Conservation (phyloP, 2,888 invertebrate genomes). For the Schizaphis graminum region DNA sequence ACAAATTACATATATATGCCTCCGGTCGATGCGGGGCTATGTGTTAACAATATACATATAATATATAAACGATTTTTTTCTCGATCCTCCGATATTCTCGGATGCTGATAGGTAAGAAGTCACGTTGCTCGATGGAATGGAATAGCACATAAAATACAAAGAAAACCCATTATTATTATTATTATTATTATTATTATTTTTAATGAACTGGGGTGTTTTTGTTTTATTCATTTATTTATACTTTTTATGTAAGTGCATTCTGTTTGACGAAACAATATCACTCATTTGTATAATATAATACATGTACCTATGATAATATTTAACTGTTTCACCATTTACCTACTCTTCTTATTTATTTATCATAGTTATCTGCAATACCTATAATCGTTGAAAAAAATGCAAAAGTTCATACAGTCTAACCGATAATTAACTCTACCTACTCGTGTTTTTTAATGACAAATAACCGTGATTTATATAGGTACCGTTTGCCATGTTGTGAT, state of each 20-base stretch:
- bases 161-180: conserved; percentile 40
- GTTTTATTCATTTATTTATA: background rate
- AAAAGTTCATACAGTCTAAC: background rate
- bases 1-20: background rate
- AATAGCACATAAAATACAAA: conserved; percentile 29
- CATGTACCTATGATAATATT: background rate
- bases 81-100: background rate
- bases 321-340: background rate
- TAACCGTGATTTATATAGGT: conserved; percentile 2
- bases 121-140: background rate
- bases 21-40: background rate
- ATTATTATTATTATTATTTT: conserved; percentile 41
- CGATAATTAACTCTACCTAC: background rate
- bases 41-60: conserved; percentile 14
- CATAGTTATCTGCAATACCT: background rate
- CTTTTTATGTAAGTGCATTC: background rate
- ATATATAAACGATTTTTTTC: conserved; percentile 39
- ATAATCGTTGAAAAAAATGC: background rate
- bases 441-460: conserved; percentile 4
- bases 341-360: background rate
- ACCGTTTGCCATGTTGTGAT: background rate
- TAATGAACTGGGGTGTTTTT: background rate
- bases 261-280: background rate
- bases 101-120: background rate
- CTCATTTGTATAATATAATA: background rate